These are phyloP conservation scores for Cacoxenus indagator DNA, from an alignment of 2,888 invertebrate genomes.

Conservation along the genomic window DNA sequence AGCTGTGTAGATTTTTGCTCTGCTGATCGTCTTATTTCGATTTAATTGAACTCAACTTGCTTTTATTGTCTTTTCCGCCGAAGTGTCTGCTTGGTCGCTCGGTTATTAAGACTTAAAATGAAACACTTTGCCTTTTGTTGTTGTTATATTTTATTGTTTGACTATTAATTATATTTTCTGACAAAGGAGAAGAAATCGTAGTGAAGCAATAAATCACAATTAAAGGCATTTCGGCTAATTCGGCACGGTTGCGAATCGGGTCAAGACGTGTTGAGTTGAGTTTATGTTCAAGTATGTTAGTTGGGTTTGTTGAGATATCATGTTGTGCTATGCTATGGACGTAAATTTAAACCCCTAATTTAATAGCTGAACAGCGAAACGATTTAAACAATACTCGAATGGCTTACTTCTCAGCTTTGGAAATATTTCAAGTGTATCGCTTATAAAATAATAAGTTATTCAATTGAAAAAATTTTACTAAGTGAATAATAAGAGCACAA, in stretches of 20 bases:
- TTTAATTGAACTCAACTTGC: too few relatives aligned
- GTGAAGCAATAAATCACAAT: conserved; percentile 5
- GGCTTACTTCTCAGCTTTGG: background rate
- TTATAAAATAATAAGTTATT: background rate
- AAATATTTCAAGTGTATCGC: background rate
- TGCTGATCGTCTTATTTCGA: background rate
- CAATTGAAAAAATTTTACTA: background rate
- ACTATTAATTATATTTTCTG: background rate
- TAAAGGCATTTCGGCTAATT: background rate
- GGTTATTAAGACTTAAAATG: too few relatives aligned
- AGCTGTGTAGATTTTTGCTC: background rate
- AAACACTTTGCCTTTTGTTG: background rate
- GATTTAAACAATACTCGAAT: background rate
- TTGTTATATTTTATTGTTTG: background rate
- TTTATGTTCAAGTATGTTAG: background rate
- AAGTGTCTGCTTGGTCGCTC: background rate
- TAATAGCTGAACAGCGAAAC: conserved; percentile 4
- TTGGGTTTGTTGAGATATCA: background rate
- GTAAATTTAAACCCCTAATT: background rate
- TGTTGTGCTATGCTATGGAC: background rate
- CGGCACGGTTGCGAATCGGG: background rate
- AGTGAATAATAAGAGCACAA: background rate
- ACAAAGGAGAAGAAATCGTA: conserved; percentile 9
- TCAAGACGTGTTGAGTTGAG: background rate
- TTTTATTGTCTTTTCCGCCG: too few relatives aligned